These are phyloP conservation scores for Caenorhabditis brenneri DNA, from an alignment of 1,140 invertebrate species.

Conservation along the genomic window DNA sequence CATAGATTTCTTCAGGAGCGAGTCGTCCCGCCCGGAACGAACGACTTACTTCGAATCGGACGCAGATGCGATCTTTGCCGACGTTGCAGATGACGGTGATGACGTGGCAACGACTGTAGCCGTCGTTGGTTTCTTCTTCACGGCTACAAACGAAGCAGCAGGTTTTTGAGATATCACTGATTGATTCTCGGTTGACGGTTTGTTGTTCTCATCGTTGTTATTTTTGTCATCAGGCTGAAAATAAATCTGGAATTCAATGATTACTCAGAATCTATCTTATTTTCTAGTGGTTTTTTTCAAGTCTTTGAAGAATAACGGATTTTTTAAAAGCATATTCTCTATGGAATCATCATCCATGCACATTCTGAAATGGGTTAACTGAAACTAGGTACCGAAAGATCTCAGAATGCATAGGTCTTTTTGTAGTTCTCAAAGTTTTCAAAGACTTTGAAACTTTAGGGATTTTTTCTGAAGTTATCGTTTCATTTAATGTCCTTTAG, in stretches of 20 bases:
- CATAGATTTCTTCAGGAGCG: neutral
- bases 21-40: neutral
- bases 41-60: conserved; percentile 42
- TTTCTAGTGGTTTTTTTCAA: too few relatives aligned
- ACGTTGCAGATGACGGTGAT: neutral
- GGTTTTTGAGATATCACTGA: neutral
- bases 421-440: too few relatives aligned
- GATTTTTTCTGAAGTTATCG: too few relatives aligned
- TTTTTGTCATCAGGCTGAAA: conserved; percentile 30
- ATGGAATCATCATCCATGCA: too few relatives aligned
- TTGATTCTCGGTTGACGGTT: neutral
- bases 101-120: conserved; percentile 12
- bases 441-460: too few relatives aligned
- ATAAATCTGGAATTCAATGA: neutral
- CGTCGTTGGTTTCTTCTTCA: neutral
- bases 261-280: neutral
- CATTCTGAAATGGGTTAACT: too few relatives aligned
- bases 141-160: neutral
- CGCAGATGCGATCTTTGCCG: conserved; percentile 24
- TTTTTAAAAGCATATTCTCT: too few relatives aligned
- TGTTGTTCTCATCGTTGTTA: conserved; percentile 39
- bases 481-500: neutral
- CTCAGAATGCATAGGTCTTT: too few relatives aligned
- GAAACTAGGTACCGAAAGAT: too few relatives aligned
- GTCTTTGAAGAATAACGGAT: too few relatives aligned